phyloP scores from a whole-genome alignment of 2,113 vertebrate genomes.

The Cephalophus harveyi region DNA sequence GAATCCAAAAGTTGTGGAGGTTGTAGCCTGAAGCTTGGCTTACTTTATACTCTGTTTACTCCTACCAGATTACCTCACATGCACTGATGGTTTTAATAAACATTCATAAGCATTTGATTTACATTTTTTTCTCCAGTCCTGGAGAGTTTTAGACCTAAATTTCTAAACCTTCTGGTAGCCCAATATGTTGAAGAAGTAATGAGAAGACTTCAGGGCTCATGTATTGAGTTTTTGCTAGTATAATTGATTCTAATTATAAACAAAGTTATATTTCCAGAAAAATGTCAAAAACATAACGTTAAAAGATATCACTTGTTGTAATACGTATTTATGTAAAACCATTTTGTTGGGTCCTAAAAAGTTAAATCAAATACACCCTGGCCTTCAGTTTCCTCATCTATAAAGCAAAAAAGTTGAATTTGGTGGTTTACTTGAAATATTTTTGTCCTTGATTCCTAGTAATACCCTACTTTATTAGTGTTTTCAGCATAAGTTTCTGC shows the following conservation, averaged over 20 bases:
- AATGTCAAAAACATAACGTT: constrained; percentile 11
- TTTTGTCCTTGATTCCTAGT: not conserved
- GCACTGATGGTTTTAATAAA: not conserved
- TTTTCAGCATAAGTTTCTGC: not conserved
- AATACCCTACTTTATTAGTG: not conserved
- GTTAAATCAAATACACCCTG: constrained; percentile 1
- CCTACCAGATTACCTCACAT: not conserved
- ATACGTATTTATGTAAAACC: constrained; percentile 26
- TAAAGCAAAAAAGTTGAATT: not conserved
- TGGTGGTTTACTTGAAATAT: not conserved
- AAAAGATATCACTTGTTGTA: constrained; percentile 31
- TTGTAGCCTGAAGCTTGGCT: not conserved
- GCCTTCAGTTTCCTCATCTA: constrained; percentile 32
- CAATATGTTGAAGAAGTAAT: not conserved
- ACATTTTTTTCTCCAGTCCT: not conserved
- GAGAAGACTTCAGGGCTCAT: not conserved
- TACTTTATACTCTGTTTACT: not conserved
- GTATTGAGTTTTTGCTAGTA: constrained; percentile 21
- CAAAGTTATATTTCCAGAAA: constrained; percentile 48
- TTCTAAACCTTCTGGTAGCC: constrained; percentile 13
- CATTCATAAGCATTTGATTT: not conserved
- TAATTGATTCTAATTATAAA: constrained; percentile 45
- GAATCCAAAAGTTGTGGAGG: not conserved
- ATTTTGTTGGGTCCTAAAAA: not conserved
- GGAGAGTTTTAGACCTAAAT: not conserved